A percentile compares a stretch with the other conserved stretches of the same genome.
Evolutionary conservation across 2,797 vertebrate species (phyloP).

Genomic region (Pogoniulus pusillus): DNA sequence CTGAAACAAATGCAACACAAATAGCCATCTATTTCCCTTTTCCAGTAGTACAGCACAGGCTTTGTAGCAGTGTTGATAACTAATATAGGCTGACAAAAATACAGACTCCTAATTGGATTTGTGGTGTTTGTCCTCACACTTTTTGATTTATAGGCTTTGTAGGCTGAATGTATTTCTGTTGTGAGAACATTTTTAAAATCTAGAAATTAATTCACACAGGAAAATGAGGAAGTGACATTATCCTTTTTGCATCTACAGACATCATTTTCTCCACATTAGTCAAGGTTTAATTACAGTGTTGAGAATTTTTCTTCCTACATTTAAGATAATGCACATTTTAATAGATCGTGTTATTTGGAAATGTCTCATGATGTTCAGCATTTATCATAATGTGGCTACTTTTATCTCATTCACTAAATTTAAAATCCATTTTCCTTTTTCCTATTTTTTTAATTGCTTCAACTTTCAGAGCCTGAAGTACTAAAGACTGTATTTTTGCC

Average conservation of each 20-base stretch:
- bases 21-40: neutral
- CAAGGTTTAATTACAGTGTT: conserved; percentile 15
- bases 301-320: neutral
- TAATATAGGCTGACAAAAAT: neutral
- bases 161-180: neutral
- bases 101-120: neutral
- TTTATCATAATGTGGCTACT: conserved; percentile 5
- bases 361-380: neutral
- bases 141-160: neutral
- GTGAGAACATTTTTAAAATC: neutral
- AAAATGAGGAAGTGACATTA: neutral
- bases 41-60: neutral
- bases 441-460: neutral
- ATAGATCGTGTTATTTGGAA: neutral
- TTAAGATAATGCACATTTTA: neutral
- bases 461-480: neutral
- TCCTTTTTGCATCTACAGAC: neutral
- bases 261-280: neutral
- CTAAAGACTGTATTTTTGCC: neutral
- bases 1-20: neutral
- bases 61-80: neutral
- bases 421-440: neutral
- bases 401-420: neutral
- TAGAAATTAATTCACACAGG: neutral
- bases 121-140: neutral